Evolutionary conservation across 1,140 invertebrate genomes (phyloP).

Genomic region (Araneus ventricosus): DNA sequence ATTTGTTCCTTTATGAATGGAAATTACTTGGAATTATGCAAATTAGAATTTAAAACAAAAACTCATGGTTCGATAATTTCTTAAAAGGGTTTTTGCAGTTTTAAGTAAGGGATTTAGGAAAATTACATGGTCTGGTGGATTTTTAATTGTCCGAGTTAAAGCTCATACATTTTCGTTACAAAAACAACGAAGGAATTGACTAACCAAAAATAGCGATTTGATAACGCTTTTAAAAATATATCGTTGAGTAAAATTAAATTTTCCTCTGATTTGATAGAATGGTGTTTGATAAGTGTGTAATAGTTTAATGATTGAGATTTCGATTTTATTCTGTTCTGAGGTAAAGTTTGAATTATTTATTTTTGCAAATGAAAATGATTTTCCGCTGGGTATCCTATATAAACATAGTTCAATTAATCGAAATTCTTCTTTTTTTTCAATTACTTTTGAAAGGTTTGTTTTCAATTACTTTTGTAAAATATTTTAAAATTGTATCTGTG

Average conservation of each 20-base stretch:
- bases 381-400: too few species aligned
- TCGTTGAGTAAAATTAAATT: neutral
- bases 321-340: too few species aligned
- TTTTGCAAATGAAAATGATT: too few species aligned
- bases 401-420: too few species aligned
- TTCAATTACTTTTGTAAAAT: too few species aligned
- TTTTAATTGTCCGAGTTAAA: neutral
- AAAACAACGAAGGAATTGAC: neutral
- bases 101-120: neutral
- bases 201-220: neutral
- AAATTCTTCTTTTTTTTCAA: too few species aligned
- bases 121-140: neutral
- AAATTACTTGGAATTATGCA: conserved; percentile 3
- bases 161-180: neutral
- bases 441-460: too few species aligned
- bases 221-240: neutral
- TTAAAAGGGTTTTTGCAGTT: neutral
- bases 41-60: neutral
- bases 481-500: too few species aligned
- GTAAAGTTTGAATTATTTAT: too few species aligned
- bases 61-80: neutral
- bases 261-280: neutral
- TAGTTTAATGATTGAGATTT: too few species aligned
- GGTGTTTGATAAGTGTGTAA: neutral
- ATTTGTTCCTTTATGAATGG: neutral